Evolutionary conservation across 1,140 invertebrate genomes (phyloP), one percentile per base, ranked within the genome.

Genomic region (Schlechtendalia chinensis): DNA sequence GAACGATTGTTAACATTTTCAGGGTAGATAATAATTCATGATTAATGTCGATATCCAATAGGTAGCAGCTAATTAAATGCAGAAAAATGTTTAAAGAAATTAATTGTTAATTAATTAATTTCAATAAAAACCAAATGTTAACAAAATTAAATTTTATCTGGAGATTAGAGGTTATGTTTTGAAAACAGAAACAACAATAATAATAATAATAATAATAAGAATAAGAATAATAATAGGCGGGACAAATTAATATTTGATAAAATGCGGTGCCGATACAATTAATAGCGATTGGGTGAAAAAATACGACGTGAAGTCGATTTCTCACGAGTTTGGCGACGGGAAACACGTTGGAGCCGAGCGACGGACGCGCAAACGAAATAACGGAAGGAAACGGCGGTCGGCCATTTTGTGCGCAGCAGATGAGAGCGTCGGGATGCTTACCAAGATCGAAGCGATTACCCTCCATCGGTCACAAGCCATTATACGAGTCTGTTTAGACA

Each of bases 361-460:
- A 17, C 10, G 2, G 16, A 69, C 24, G 24, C 14, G 6, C 0
- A 10, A 58, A 56, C 29, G 22, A 10, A 45, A 45, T 77, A 77
- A 77, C 74, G 56, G 54, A 59, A 58, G 56, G 58, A 63, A 79
- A 47, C 29, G 58, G 75, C 58, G 58, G 74, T 75, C 75, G 75
- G 75, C 75, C 75, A 79, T 79, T 63, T 79, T 79, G 75, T 63
- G 24, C 17, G 69, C 39, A 58, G 39, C 75, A 39, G 75, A 79
- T 63, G 75, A 77, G 22, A 61, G n/a, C 29, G 54, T n/a, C 39
- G n/a, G 24, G 75, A 63, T 63, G 75, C 75, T 79, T 79, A 79
- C 75, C 75, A 63, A 79, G 75, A 79, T 79, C 75, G 75, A 79
- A 79, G 75, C 75, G 75, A 63, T 79, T 79, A 61, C 75, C 75